Evolutionary conservation across 2,113 vertebrate genomes (phyloP).

Genomic region (Nothobranchius furzeri): DNA sequence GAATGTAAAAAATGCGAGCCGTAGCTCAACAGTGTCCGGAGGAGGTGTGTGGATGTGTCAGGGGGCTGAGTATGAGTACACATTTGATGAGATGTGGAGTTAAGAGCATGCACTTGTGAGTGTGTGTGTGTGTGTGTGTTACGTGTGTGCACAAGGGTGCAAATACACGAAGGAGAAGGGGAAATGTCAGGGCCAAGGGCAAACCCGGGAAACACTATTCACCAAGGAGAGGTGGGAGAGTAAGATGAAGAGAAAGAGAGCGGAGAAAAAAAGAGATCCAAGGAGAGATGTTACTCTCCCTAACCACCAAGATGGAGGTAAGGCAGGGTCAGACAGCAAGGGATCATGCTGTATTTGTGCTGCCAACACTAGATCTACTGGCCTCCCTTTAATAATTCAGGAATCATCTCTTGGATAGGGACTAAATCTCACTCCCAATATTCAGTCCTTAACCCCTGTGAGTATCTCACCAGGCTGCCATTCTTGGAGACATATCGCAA

Average conservation of each 20-base stretch:
- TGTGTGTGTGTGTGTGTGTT: constrained; percentile 6
- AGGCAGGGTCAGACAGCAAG: constrained; percentile 74
- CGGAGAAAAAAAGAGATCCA: constrained; percentile 73
- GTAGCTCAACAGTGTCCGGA: constrained; percentile 71
- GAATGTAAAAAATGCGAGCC: constrained; percentile 47
- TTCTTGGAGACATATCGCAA: too few relatives aligned
- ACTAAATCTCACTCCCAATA: constrained; percentile 10
- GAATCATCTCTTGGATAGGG: constrained; percentile 26
- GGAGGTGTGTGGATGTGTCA: constrained; percentile 31
- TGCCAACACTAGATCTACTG: constrained; percentile 32
- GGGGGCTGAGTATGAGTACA: constrained; percentile 18
- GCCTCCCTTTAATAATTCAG: constrained; percentile 24
- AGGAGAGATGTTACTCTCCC: constrained; percentile 77
- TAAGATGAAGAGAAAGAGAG: constrained; percentile 59
- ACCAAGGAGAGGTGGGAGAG: constrained; percentile 57
- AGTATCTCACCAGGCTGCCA: too few relatives aligned
- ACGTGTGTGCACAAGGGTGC: constrained; percentile 31
- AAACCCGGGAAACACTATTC: constrained; percentile 70
- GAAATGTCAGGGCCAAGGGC: constrained; percentile 74
- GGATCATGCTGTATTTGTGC: constrained; percentile 51
- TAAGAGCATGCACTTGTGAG: constrained; percentile 27
- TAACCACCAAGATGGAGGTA: constrained; percentile 65
- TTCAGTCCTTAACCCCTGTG: constrained; percentile 20
- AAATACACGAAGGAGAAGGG: constrained; percentile 46
- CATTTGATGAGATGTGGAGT: constrained; percentile 38